Evolutionary conservation across 2,888 invertebrate species (phyloP).

Genomic region (Caenorhabditis sp.): DNA sequence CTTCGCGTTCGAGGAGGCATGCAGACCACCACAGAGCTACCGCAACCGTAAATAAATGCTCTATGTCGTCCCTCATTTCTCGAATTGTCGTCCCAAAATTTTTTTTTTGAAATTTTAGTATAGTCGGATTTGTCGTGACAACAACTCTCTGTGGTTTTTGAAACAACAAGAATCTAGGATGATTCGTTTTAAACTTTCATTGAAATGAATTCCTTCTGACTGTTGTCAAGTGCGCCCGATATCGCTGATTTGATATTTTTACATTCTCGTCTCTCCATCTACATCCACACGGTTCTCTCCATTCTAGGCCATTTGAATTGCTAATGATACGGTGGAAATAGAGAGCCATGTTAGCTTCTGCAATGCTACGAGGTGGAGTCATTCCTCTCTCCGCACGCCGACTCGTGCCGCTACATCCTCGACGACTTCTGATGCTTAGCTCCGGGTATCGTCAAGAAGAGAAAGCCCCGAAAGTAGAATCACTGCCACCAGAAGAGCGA

Average conservation of each 20-base stretch:
- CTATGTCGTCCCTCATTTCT: not conserved
- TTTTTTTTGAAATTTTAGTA: slow-evolving; percentile 41
- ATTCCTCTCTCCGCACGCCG: too few relatives aligned
- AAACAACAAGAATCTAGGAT: slow-evolving; percentile 12
- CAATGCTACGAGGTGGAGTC: not conserved
- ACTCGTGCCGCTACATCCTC: not conserved
- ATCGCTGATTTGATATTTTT: not conserved
- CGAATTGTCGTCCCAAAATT: slow-evolving; percentile 23
- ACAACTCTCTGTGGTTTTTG: slow-evolving; percentile 26
- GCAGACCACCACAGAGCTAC: slow-evolving; percentile 74
- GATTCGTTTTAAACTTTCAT: too few relatives aligned
- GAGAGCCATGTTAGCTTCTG: not conserved
- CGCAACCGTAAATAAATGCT: slow-evolving; percentile 73
- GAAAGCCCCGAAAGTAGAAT: not conserved
- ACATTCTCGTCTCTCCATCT: too few relatives aligned
- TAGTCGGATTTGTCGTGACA: slow-evolving; percentile 46
- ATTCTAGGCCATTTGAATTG: slow-evolving; percentile 14
- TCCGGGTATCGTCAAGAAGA: not conserved
- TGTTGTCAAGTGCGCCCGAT: slow-evolving; percentile 20
- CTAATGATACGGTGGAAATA: slow-evolving; percentile 34
- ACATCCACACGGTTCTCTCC: too few relatives aligned
- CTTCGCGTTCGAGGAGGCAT: slow-evolving; percentile 72
- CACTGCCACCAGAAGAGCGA: slow-evolving; percentile 64
- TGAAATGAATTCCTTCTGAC: slow-evolving; percentile 56
- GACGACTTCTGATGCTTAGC: not conserved